Evolutionary conservation across 2,888 invertebrate species (phyloP), one percentile per base, ranked within the genome.

Genomic region (Rhagonycha lutea): DNA sequence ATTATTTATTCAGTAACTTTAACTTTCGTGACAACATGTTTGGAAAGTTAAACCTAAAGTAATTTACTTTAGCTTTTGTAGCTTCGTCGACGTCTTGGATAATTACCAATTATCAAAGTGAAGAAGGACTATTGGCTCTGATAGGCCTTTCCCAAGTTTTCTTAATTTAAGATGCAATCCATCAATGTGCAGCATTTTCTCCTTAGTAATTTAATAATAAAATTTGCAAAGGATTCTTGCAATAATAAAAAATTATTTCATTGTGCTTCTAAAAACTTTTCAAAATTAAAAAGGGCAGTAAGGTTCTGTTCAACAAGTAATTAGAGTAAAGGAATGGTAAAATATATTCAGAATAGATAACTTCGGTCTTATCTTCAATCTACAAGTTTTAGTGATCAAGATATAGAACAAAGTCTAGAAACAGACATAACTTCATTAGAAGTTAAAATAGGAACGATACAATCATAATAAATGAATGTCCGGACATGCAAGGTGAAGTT

Each of bases 361-460:
- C 67, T 72, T 80, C 81, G 81, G 75, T 72, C 78, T 82, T 82
- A 82, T 81, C 82, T 73, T 70, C 60, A 74, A 82, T 82, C 81
- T 81, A 79, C 73, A 78, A 76, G 79, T 71, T 74, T 75, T 77
- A 80, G 78, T 78, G 80, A 82, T 78, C 75, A 62, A 63, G 24
- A 63, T 24, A 63, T 24, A 63, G 24, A 18, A 14, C 24, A 24
- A 68, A 68, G 28, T 68, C 75, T 75, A 72, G 74, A 77, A 79
- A 71, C 80, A 79, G 78, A 78, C 82, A 81, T 79, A 82, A 82
- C 81, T 82, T 81, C 79, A 81, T 82, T 82, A 81, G 80, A 82
- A 81, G 77, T 82, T 81, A 81, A 82, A 82, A 80, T 80, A 65
- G 63, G 26, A 23, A 82, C 78, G 82, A 82, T 82, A 82, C 80